Evolutionary conservation across 2,113 vertebrate genomes (phyloP).

Genomic region (Campylomormyrus tamandua): DNA sequence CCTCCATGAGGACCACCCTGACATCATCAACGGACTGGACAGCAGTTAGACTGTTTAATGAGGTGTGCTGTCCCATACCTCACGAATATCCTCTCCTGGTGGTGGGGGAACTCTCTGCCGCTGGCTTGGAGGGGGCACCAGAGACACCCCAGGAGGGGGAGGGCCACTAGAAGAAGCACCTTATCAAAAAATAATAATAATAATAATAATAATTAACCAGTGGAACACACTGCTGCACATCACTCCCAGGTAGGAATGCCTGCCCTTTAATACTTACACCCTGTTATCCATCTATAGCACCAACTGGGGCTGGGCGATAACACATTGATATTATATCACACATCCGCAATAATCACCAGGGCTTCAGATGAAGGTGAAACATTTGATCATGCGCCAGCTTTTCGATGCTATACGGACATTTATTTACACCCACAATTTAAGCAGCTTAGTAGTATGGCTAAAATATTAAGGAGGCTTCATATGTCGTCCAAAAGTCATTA

Average conservation of each 20-base stretch:
- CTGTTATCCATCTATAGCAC: neutral
- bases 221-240: neutral
- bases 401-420: too few relatives aligned
- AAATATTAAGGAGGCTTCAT: too few relatives aligned
- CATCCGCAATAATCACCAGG: too few relatives aligned
- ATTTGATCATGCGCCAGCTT: too few relatives aligned
- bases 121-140: conserved; percentile 53
- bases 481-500: too few relatives aligned
- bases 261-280: neutral
- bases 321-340: too few relatives aligned
- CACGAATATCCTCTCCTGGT: conserved; percentile 76
- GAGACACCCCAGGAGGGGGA: conserved; percentile 65
- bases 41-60: neutral
- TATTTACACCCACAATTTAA: too few relatives aligned
- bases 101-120: conserved; percentile 69
- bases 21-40: neutral
- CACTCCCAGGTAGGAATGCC: neutral
- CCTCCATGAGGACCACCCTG: neutral
- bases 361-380: too few relatives aligned
- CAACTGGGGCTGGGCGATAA: neutral
- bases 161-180: conserved; percentile 47
- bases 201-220: neutral
- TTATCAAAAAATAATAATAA: conserved; percentile 9
- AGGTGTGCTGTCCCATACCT: conserved; percentile 51
- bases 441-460: too few relatives aligned